Evolutionary conservation across 2,113 vertebrate genomes (phyloP).

Genomic region (Pimephales promelas): DNA sequence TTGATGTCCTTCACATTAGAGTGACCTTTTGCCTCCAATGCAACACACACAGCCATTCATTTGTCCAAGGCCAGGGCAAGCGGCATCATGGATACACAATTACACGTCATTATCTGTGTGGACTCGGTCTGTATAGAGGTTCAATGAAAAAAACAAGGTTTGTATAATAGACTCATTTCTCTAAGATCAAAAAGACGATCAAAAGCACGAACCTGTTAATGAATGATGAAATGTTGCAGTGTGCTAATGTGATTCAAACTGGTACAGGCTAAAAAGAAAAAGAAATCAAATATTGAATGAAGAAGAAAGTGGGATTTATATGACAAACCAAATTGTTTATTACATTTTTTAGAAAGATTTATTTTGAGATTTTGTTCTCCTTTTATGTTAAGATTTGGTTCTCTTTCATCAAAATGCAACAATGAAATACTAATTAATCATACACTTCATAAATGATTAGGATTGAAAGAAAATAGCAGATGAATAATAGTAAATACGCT

Average conservation of each 20-base stretch:
- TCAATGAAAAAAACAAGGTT: neutral
- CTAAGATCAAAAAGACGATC: slow-evolving; percentile 37
- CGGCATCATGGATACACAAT: neutral
- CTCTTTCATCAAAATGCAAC: too few species aligned
- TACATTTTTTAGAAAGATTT: neutral
- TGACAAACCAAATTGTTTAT: neutral
- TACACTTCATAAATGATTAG: too few species aligned
- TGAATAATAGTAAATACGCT: too few species aligned
- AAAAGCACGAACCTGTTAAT: slow-evolving; percentile 32
- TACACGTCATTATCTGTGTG: neutral
- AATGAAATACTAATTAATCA: too few species aligned
- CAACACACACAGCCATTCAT: neutral
- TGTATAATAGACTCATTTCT: neutral
- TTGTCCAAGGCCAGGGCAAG: neutral
- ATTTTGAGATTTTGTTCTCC: neutral
- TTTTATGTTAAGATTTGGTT: neutral
- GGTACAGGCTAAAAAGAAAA: neutral
- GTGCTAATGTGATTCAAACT: neutral
- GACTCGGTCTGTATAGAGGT: neutral
- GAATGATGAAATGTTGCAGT: slow-evolving; percentile 2
- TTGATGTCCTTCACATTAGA: neutral
- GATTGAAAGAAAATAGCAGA: too few species aligned
- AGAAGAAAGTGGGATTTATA: neutral
- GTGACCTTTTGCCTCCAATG: neutral
- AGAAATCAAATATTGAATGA: neutral